phyloP scores from a whole-genome alignment of 2,888 invertebrate species.

The Pediacus dermestoides region DNA sequence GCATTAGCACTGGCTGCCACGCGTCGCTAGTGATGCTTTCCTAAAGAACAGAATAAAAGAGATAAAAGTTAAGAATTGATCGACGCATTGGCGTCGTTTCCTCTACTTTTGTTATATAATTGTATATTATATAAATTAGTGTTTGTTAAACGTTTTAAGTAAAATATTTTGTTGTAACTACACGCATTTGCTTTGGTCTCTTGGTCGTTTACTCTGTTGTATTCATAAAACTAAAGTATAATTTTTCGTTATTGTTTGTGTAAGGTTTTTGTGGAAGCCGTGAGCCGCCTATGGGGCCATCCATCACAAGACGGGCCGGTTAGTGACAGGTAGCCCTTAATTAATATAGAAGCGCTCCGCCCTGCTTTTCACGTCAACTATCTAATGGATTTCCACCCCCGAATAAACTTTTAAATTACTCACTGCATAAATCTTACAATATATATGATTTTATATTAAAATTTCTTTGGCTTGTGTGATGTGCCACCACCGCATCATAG shows the following conservation, averaged over 20 bases:
- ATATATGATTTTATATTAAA: too few relatives aligned
- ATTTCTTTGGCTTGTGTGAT: too few relatives aligned
- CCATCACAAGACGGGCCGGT: constrained; percentile 46
- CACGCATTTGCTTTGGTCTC: too few relatives aligned
- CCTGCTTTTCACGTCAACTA: constrained; percentile 47
- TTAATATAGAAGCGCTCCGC: constrained; percentile 49
- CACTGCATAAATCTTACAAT: constrained; percentile 42
- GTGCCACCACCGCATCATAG: too few relatives aligned
- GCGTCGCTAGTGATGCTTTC: constrained; percentile 24
- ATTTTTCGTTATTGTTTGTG: constrained; percentile 7
- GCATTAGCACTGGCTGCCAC: constrained; percentile 36
- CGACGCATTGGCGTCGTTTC: constrained; percentile 10
- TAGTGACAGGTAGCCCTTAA: constrained; percentile 50
- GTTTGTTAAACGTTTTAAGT: constrained; percentile 5
- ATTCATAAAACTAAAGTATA: too few relatives aligned
- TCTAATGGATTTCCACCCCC: constrained; percentile 47
- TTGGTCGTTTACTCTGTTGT: too few relatives aligned
- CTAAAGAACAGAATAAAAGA: constrained; percentile 19
- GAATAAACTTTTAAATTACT: constrained; percentile 46
- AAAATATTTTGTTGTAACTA: too few relatives aligned
- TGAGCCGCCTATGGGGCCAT: constrained; percentile 44
- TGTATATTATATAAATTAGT: constrained; percentile 9
- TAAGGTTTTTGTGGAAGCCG: constrained; percentile 15
- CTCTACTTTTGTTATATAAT: background rate
- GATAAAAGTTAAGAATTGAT: constrained; percentile 10